Evolutionary conservation across 2,888 invertebrate genomes (phyloP), one percentile per base, ranked within the genome.

Genomic region (Blera fallax): DNA sequence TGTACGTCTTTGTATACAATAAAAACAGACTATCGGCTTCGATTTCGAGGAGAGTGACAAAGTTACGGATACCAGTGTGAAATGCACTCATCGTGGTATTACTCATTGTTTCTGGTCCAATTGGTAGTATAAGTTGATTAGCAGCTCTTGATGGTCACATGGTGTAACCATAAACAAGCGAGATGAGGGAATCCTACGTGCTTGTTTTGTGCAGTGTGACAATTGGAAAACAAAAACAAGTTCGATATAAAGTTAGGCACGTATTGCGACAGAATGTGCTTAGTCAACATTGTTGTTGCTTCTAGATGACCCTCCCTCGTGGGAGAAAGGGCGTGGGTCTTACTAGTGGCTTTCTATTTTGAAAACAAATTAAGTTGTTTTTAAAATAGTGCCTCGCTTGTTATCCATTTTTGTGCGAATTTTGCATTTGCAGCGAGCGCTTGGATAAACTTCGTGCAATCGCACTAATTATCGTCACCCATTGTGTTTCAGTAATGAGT

Each of bases 311-410:
- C 6, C 37, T 16, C 29, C 48, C 72, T 62, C 37, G 56, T 67
- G 37, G 34, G 43, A 14, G 18, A 14, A 50, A 32, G 43, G 74
- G 76, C 62, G 76, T 50, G 21, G 24, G 60, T 32, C 29, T 18
- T 65, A 37, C 56, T 14, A 34, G 29, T 34, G 29, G 18, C 40
- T 73, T 73, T 52, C 54, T 54, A 24, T 37, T 65, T 48, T 29
- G 62, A 69, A 76, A 67, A 56, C 81, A 62, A 81, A 76, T 64
- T 54, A 37, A 56, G 45, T 21, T 74, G 21, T 40, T 16, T 58
- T 29, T 34, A 16, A 18, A 60, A 14, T 69, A 11, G 37, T 52
- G 34, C 48, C 29, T 3, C 10, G 62, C 62, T 54, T 52, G 16
- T 50, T 56, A 52, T 40, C 40, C 69, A 29, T 1, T 40, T 14